Evolutionary conservation across 2,797 vertebrate species (phyloP).

Genomic region (Ctenopoma multispine): DNA sequence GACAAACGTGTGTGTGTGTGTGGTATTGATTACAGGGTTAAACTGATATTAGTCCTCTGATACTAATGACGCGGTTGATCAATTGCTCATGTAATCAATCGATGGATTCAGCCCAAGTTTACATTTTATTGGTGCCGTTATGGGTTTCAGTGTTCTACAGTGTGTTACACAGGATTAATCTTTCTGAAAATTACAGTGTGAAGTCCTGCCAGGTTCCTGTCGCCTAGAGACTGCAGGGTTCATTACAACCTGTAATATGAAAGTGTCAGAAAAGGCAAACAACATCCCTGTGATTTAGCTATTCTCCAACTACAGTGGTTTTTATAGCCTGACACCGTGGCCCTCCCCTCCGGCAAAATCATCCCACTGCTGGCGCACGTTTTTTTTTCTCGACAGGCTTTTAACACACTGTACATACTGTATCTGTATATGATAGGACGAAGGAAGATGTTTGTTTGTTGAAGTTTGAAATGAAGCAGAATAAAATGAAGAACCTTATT

Average conservation of each 20-base stretch:
- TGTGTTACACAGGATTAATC: neutral
- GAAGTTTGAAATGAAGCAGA: no score
- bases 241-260: conserved; percentile 2
- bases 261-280: neutral
- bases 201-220: neutral
- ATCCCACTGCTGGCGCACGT: neutral
- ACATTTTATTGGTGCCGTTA: neutral
- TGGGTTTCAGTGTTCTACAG: neutral
- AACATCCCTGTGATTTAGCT: neutral
- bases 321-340: neutral
- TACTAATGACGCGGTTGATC: neutral
- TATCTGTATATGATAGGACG: no score
- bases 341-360: neutral
- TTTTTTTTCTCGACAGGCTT: no score
- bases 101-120: neutral
- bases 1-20: conserved; percentile 9
- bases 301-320: neutral
- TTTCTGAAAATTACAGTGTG: neutral
- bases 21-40: neutral
- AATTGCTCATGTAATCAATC: neutral
- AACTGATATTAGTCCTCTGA: neutral
- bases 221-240: neutral
- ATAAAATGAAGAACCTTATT: no score
- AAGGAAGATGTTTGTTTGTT: no score
- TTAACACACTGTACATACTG: no score